These are phyloP conservation scores for Chelmon rostratus DNA, from an alignment of 2,797 vertebrate species.

Conservation along the genomic window DNA sequence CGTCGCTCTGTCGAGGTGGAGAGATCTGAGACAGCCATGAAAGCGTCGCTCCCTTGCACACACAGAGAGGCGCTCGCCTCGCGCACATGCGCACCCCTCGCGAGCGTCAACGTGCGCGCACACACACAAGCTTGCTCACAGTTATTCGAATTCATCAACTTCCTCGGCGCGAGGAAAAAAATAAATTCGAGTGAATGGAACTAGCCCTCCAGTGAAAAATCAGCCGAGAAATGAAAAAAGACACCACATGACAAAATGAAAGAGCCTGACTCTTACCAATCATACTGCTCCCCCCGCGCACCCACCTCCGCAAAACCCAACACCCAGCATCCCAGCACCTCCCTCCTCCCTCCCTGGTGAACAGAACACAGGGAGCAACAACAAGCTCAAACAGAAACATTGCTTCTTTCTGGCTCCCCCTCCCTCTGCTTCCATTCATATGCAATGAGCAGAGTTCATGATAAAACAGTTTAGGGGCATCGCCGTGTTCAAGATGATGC, in stretches of 20 bases:
- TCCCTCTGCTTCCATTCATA: constrained; percentile 29
- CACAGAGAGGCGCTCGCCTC: constrained; percentile 35
- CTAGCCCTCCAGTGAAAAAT: constrained; percentile 72
- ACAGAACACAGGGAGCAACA: constrained; percentile 50
- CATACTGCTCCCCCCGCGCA: background rate
- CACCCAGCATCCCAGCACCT: constrained; percentile 21
- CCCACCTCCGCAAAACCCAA: background rate
- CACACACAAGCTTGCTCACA: constrained; percentile 57
- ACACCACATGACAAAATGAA: constrained; percentile 73
- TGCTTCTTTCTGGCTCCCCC: constrained; percentile 32
- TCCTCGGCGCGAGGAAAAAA: constrained; percentile 73
- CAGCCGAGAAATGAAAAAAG: constrained; percentile 63
- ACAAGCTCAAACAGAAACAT: constrained; percentile 49
- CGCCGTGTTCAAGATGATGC: constrained; percentile 20
- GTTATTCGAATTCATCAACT: constrained; percentile 78
- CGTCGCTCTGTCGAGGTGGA: constrained; percentile 67
- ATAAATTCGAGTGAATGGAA: constrained; percentile 78
- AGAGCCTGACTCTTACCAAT: constrained; percentile 64
- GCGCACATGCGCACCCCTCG: constrained; percentile 16
- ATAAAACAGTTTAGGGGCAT: constrained; percentile 38
- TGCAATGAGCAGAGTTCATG: constrained; percentile 28
- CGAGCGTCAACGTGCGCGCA: constrained; percentile 40
- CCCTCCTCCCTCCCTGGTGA: constrained; percentile 39
- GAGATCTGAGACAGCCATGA: constrained; percentile 83
- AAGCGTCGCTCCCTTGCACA: constrained; percentile 66